Percentiles rank a stretch among this genome's conserved stretches.
These are phyloP conservation scores for Pogoniulus pusillus DNA, from an alignment of 2,797 vertebrate species.

Conservation along the genomic window DNA sequence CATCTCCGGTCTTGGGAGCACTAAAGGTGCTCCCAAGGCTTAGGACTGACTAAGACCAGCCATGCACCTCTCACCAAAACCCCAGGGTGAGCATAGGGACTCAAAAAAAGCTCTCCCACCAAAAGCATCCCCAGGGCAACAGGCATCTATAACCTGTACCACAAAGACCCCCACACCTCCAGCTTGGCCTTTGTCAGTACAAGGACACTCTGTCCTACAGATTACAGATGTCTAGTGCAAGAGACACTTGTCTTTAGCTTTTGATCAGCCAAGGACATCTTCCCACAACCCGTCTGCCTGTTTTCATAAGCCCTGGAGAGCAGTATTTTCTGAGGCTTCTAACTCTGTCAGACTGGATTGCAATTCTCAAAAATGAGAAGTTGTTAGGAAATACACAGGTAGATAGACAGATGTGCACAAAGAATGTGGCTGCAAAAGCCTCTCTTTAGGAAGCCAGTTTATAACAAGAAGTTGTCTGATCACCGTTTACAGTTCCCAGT, in stretches of 20 bases:
- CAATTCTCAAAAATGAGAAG: background rate
- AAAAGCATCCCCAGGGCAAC: background rate
- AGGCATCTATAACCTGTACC: background rate
- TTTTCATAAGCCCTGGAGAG: background rate
- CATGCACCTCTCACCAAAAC: background rate
- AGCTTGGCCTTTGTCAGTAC: rapidly evolving
- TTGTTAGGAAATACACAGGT: background rate
- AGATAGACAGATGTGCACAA: background rate
- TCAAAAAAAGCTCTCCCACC: background rate
- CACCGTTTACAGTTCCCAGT: slow-evolving; percentile 3
- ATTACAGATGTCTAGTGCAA: background rate
- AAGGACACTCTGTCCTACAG: rapidly evolving
- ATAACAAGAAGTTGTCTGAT: background rate
- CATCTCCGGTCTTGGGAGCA: background rate
- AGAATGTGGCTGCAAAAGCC: background rate
- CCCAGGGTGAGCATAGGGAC: background rate
- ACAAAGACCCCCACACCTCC: rapidly evolving
- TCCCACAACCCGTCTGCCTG: background rate
- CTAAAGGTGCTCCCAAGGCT: background rate
- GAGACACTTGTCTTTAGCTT: background rate
- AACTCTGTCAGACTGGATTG: background rate
- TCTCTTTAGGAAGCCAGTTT: background rate
- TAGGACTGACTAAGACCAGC: background rate
- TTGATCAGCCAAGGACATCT: background rate
- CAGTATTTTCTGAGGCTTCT: background rate